Base-by-base conservation (phyloP, 2,888 invertebrate genomes). In the Lasiommata megera region DNA sequence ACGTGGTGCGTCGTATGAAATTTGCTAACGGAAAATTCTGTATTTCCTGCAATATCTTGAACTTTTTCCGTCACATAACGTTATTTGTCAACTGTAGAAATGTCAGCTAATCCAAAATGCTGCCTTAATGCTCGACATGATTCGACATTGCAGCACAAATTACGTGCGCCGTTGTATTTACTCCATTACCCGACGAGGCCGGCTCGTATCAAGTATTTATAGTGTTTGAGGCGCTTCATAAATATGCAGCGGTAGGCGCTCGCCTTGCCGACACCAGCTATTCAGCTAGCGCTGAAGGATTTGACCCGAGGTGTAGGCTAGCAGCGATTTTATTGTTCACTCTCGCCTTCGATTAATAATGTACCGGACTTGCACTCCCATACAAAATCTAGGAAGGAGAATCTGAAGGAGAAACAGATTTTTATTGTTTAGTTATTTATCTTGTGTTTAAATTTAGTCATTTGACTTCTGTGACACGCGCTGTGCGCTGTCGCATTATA, bases 201-300 rank as follows among this genome's bases (percentile, higher is more conserved):
- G 76, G 76, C 77, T 74, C 80, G 84, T 89, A 88, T 90, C 88
- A 90, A 89, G 82, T 90, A 90, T 90, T 90, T 90, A 90, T 90
- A 85, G 90, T 90, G 90, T 90, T 90, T 90, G 89, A 88, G 88
- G 82, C 79, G 83, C 84, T 89, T 91, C 90, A 91, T 91, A 91
- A 91, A 91, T 91, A 91, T 91, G 91, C 91, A 91, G 80, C 76
- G 80, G 88, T 89, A 90, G 89, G 89, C 88, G 86, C 86, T 83
- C 89, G 88, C 88, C 89, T 89, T 88, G 81, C 85, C 88, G 87
- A 89, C 90, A 90, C 88, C 82, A 88, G 88, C 89, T 82, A 89
- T 90, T 90, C 89, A 90, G 82, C 76, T 63, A 67, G 65, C 61
- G 65, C 67, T 70, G 68, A 74, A 70, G 64, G 65, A 61, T 62